Conservation (phyloP, 2,113 vertebrate species). For the Mastomys natalensis region DNA sequence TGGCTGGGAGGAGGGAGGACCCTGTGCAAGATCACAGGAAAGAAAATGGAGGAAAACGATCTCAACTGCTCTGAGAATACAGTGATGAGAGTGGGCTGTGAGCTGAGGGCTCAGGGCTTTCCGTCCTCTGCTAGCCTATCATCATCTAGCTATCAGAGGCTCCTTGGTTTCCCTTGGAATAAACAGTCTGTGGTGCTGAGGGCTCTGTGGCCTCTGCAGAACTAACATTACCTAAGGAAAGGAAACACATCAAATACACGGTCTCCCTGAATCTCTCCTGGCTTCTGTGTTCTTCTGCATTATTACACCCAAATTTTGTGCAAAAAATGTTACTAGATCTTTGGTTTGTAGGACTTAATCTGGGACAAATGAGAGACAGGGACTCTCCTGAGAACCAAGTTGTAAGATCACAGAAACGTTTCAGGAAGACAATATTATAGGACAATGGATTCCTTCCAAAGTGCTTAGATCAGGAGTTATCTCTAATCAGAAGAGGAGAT, state of each 20-base stretch:
- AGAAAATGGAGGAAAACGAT: background rate
- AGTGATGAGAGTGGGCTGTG: rapidly evolving
- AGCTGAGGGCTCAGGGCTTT: too few relatives aligned
- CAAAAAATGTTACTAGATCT: background rate
- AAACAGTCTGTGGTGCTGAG: background rate
- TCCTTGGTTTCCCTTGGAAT: background rate
- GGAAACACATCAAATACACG: background rate
- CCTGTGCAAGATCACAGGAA: background rate
- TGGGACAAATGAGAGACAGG: background rate
- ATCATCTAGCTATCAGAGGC: background rate
- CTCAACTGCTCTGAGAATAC: background rate
- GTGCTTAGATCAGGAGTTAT: background rate
- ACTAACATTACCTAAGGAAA: background rate
- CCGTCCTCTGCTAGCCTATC: background rate
- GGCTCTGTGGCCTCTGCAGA: background rate
- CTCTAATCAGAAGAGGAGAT: background rate
- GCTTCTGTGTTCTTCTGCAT: background rate
- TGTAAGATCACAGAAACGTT: background rate
- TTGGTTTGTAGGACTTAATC: background rate
- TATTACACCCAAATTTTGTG: background rate
- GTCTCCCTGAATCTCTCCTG: background rate
- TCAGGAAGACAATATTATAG: background rate
- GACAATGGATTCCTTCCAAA: background rate
- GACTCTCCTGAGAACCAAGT: background rate
- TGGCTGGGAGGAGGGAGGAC: background rate